A percentile compares a stretch with the other conserved stretches of the same genome.
Conservation (phyloP, 2,888 invertebrate genomes). For the Caenorhabditis uteleia region DNA sequence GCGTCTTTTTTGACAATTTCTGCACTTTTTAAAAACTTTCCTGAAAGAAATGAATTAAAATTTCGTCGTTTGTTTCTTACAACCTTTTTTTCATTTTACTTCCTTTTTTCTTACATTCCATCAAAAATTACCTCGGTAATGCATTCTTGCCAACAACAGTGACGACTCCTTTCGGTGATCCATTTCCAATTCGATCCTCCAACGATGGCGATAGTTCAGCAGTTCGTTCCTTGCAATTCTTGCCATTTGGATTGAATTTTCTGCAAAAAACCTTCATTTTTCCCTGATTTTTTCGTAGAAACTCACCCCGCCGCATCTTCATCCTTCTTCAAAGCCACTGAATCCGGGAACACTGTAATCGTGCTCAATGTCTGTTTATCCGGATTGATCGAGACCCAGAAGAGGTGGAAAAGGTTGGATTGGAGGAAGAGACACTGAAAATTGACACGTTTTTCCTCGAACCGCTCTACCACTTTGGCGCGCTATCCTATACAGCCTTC, state of each 20-base stretch:
- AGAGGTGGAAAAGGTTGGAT: constrained; percentile 58
- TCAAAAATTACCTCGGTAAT: constrained; percentile 31
- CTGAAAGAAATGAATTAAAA: not conserved
- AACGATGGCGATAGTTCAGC: not conserved
- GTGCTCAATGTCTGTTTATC: constrained; percentile 52
- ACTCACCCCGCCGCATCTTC: constrained; percentile 5
- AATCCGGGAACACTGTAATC: constrained; percentile 61
- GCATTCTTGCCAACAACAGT: constrained; percentile 23
- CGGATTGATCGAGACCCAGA: constrained; percentile 57
- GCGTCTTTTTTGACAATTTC: too few species aligned
- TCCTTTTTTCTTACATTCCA: too few species aligned
- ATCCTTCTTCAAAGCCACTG: constrained; percentile 30
- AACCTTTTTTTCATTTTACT: too few species aligned
- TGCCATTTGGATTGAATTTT: not conserved
- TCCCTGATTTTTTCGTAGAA: too few species aligned
- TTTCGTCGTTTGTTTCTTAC: not conserved
- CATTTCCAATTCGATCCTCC: constrained; percentile 3
- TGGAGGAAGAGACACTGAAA: constrained; percentile 60
- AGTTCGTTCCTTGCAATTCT: constrained; percentile 7
- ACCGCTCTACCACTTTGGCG: not conserved
- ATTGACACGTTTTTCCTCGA: not conserved
- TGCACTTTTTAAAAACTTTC: not conserved
- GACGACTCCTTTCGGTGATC: constrained; percentile 33
- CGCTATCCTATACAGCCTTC: not conserved
- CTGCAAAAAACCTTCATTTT: too few species aligned